Conservation (phyloP, 2,113 vertebrate species). For the Chlamydotis undulata region DNA sequence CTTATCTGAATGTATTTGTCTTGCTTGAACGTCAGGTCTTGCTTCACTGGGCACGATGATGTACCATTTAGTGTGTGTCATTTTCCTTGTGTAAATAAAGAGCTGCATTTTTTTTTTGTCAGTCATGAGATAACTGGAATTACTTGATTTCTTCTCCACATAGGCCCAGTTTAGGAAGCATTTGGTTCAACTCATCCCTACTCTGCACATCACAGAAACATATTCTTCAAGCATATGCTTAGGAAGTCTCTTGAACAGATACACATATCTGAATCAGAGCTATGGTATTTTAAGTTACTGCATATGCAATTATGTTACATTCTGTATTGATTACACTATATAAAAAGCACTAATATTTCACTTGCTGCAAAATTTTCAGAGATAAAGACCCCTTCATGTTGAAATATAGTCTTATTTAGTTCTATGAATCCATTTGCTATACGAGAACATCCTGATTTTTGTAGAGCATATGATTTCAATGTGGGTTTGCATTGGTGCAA, state of each 20-base stretch:
- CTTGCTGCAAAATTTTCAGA: conserved; percentile 6
- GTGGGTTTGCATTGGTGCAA: neutral
- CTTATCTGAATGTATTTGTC: neutral
- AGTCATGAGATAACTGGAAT: neutral
- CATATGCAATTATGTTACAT: conserved; percentile 1
- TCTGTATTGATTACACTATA: conserved; percentile 20
- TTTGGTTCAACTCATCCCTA: neutral
- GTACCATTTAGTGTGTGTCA: neutral
- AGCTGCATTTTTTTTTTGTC: neutral
- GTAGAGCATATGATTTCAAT: neutral
- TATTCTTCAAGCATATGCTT: neutral
- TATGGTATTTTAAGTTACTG: neutral
- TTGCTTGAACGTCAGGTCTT: neutral
- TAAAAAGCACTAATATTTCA: neutral
- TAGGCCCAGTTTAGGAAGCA: neutral
- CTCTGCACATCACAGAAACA: neutral
- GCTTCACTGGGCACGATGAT: neutral
- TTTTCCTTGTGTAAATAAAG: conserved; percentile 30
- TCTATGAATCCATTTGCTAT: neutral
- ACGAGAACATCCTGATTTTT: neutral
- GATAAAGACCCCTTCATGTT: conserved; percentile 36
- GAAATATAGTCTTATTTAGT: neutral
- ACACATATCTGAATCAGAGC: neutral
- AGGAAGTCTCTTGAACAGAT: neutral
- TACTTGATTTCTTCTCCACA: neutral